phyloP scores from a whole-genome alignment of 2,113 vertebrate genomes.

The Neoarius graeffei region DNA sequence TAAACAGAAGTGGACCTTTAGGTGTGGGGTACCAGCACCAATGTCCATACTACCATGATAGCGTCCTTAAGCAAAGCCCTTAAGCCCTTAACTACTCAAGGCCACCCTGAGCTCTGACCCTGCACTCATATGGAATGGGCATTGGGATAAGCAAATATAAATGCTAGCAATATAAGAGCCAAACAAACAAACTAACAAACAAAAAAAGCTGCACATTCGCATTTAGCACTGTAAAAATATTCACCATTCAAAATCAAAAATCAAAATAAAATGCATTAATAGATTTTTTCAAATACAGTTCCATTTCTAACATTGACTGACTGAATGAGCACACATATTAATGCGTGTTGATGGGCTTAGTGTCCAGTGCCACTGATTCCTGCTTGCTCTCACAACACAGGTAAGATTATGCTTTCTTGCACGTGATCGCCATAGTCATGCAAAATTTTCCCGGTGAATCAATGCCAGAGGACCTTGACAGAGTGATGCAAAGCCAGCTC shows the following conservation, averaged over 20 bases:
- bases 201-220: background rate
- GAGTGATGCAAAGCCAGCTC: constrained; percentile 18
- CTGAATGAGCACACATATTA: background rate
- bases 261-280: background rate
- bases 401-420: constrained; percentile 23
- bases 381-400: background rate
- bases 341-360: background rate
- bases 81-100: background rate
- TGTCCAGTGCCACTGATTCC: background rate
- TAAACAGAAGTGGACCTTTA: background rate
- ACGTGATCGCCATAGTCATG: constrained; percentile 13
- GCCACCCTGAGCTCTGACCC: background rate
- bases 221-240: background rate
- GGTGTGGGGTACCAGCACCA: background rate
- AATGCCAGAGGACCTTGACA: constrained; percentile 22
- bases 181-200: background rate
- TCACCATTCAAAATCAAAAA: background rate
- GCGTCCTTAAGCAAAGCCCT: background rate
- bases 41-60: background rate
- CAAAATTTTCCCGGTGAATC: constrained; percentile 17
- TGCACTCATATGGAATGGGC: background rate
- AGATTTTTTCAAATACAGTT: background rate
- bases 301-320: background rate
- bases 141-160: background rate
- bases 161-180: background rate